Base-by-base conservation (phyloP, 2,888 invertebrate species). In the Athalia rosae region DNA sequence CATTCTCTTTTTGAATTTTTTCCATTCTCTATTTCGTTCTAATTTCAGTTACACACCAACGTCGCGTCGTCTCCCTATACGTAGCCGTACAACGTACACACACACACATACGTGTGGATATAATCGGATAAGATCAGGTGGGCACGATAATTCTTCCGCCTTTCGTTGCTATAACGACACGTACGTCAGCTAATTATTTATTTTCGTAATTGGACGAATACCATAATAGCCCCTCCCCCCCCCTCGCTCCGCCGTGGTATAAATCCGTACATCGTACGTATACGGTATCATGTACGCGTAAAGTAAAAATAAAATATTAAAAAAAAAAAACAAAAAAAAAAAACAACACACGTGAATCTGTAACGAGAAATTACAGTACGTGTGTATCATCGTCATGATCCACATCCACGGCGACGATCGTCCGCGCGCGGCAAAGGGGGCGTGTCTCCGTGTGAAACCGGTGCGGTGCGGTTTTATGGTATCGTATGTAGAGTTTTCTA, bases 91-190 rank as follows among this genome's bases (percentile, higher is more conserved):
- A n/a, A n/a, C n/a, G n/a, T n/a, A n/a, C n/a, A n/a, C 7, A 8
- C 61, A 13, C 41, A 8, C 11, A 41, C 7, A 28, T n/a, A n/a
- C n/a, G n/a, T n/a, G n/a, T 41, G 41, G 62, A 15, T 45, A 63
- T 45, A 45, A 4, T 50, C 13, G 4, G 50, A 67, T 53, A 67
- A 50, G 67, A 67, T 67, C 67, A 13, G 11, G 15, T 67, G 6
- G 58, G 4, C n/a, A 28, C 28, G 53, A 67, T 67, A 53, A 67
- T 67, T 67, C 67, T 67, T 67, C 67, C 67, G 67, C 67, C 67
- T 67, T 53, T 41, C 48, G 50, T 67, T 67, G 53, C 15, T 50
- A 67, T 28, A 50, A 67, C 50, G 67, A 47, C 9, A 63, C 47
- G 13, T n/a, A 50, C 50, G 48, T 67, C 11, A 50, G 67, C 11